These are phyloP conservation scores for Glossophaga mutica DNA, from an alignment of 2,797 vertebrate genomes.

Conservation along the genomic window DNA sequence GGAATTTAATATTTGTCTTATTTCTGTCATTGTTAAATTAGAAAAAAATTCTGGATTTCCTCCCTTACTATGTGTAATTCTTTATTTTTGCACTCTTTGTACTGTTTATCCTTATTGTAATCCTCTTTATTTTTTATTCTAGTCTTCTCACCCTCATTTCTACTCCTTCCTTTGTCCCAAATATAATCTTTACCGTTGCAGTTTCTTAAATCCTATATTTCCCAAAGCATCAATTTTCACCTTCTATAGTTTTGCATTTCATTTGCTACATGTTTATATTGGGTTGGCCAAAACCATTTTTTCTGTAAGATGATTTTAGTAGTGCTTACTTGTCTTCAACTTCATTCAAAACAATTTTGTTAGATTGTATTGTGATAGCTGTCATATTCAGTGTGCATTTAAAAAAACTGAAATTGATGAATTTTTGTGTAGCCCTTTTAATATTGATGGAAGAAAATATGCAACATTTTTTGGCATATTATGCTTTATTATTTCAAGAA, in stretches of 20 bases:
- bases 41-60: not conserved
- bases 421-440: too few relatives aligned
- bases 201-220: not conserved
- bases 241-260: conserved; percentile 27
- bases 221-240: not conserved
- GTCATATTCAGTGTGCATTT: too few relatives aligned
- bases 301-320: too few relatives aligned
- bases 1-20: not conserved
- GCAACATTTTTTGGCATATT: too few relatives aligned
- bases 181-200: not conserved
- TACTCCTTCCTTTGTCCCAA: not conserved
- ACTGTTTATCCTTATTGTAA: not conserved
- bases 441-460: too few relatives aligned
- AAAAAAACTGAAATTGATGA: too few relatives aligned
- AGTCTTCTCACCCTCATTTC: not conserved
- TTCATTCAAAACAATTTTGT: too few relatives aligned
- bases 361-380: too few relatives aligned
- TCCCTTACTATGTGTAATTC: not conserved
- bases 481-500: too few relatives aligned
- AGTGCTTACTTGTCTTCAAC: too few relatives aligned
- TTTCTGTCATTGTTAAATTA: conserved; percentile 26
- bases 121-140: not conserved
- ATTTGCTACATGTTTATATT: conserved; percentile 30
- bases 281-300: too few relatives aligned
- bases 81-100: not conserved